Evolutionary conservation across 2,113 vertebrate genomes (phyloP), one percentile per base, ranked within the genome.

Genomic region (Gambusia affinis): DNA sequence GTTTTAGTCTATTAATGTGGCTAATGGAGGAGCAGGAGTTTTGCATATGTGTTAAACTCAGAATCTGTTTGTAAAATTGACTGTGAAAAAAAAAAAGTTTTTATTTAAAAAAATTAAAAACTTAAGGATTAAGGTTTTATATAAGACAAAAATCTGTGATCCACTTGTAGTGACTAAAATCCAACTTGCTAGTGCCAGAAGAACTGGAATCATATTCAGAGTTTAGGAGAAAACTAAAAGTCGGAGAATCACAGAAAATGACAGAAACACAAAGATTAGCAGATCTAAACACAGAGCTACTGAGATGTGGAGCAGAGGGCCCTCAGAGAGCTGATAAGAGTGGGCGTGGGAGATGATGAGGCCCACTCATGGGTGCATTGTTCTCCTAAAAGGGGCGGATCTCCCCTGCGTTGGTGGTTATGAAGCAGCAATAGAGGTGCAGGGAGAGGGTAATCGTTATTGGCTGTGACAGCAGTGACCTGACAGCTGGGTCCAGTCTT

Each of bases 401-500:
- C 88, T 92, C 88, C 83, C 86, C 84, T 82, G 82, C 73, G 72
- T 76, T 87, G 84, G 78, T 85, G 87, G 89, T 94, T 93, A 93
- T 93, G 92, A 91, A 91, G 93, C 80, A 85, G 89, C 90, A 88
- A 93, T 93, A 86, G 91, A 89, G 89, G 92, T 90, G 90, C 89
- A 78, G 85, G 78, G 89, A 90, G 81, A 89, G 91, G 88, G 89
- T 94, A 94, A 94, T 94, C 92, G 92, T 95, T 94, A 94, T 94
- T 94, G 93, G 90, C 89, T 92, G 89, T 93, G 92, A 93, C 91
- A 93, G 90, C 80, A 78, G 89, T 93, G 94, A 92, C 91, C 94
- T 88, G 91, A 92, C 94, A 95, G 94, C 94, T 93, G 93, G 90
- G 94, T 93, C 94, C 93, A 92, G 93, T 90, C 89, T 87, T 94